Percentiles rank a stretch among this genome's conserved stretches.
phyloP scores from a whole-genome alignment of 2,797 vertebrate genomes.

The Sphenopsis melanotis region DNA sequence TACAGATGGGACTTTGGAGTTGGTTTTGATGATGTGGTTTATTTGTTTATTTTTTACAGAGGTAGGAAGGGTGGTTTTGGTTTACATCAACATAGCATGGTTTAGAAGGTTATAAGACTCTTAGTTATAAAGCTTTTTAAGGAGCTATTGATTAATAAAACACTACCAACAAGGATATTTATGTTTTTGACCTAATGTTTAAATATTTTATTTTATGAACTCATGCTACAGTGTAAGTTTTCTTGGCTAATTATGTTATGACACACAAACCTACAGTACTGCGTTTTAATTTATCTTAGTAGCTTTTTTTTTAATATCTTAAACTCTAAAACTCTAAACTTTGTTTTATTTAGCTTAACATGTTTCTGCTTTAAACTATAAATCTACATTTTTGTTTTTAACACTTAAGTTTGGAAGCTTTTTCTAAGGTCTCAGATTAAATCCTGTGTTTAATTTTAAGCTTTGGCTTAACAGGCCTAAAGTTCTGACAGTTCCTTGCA shows the following conservation, averaged over 20 bases:
- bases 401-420: background rate
- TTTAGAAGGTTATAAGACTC: background rate
- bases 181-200: background rate
- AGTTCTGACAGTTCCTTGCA: background rate
- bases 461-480: background rate
- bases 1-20: background rate
- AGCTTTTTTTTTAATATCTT: background rate
- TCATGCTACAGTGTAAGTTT: background rate
- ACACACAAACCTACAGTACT: background rate
- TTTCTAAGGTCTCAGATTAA: background rate
- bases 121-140: background rate
- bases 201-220: background rate
- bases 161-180: background rate
- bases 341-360: background rate
- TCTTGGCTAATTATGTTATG: background rate
- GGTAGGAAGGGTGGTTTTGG: background rate
- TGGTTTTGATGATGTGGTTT: background rate
- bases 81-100: background rate
- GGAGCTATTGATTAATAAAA: background rate
- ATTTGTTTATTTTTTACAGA: background rate
- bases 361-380: background rate
- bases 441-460: background rate
- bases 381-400: background rate
- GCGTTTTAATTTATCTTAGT: background rate
- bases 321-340: background rate